Base-by-base conservation (phyloP, 53 echinoderm and acorn worm species). In the Echinometra lucunter region DNA sequence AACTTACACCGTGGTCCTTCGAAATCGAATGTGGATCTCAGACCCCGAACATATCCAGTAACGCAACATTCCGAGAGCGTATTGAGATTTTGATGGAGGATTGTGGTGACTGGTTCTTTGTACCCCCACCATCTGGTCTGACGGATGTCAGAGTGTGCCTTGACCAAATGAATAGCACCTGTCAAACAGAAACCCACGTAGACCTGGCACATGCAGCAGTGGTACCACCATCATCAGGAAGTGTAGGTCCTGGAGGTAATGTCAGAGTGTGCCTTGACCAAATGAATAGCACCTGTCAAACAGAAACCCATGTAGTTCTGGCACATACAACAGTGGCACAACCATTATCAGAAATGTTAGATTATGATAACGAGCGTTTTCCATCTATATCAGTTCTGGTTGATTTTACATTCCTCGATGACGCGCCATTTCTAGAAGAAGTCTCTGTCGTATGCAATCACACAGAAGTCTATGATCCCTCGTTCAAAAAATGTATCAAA, bases 1-100 rank as follows among this genome's bases (percentile, higher is more conserved):
- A 92, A 27, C 70, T 95, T 37, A 37, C 45, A 8, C 66, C 95
- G 6, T 96, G 96, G 96, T 27, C 58, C 47, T 82, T 96, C 25
- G 3, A 44, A 35, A 15, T 44, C 1, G 91, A 90, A 40, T 90
- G 58, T 90, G 66, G 66, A 7, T n/a, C 91, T 60, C 57, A 60
- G 15, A 16, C 10, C 58, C 91, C 58, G 27, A 45, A 35, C 63
- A 53, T 88, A 53, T 45, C 91, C 25, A 23, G n/a, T 18, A 66
- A 90, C 58, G 37, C 91, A 58, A 58, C 58, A 11, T 42, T 63
- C 12, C 55, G 35, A 58, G 66, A 90, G 66, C 91, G 91, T 32
- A 23, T 60, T 57, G 3, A 9, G 16, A 60, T 60, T 17, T 88
- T 88, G 49, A 88, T 88, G 88, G 55, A 88, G 16, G 34, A 88